A percentile compares a stretch with the other conserved stretches of the same genome.
phyloP scores from a whole-genome alignment of 2,888 invertebrate species.

The Rotaria magnacalcarata region DNA sequence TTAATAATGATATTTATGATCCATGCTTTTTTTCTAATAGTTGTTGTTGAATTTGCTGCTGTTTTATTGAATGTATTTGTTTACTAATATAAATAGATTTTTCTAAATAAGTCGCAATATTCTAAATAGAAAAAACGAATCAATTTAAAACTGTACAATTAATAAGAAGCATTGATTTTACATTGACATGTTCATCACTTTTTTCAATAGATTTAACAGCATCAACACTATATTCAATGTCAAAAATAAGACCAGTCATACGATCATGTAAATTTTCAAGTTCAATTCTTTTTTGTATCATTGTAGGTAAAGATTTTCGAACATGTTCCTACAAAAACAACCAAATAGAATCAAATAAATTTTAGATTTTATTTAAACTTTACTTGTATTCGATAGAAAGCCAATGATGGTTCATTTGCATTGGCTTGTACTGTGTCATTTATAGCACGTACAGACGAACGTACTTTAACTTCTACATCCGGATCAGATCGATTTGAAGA shows the following conservation, averaged over 20 bases:
- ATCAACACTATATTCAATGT: slow-evolving; percentile 43
- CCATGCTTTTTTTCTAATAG: background rate
- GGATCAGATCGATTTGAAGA: background rate
- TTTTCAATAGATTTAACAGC: slow-evolving; percentile 37
- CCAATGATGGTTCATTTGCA: slow-evolving; percentile 45
- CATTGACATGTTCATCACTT: slow-evolving; percentile 34
- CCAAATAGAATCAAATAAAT: background rate
- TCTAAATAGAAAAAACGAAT: background rate
- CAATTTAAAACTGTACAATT: too few relatives aligned
- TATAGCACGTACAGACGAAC: background rate
- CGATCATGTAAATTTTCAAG: background rate
- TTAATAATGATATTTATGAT: background rate
- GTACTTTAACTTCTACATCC: slow-evolving; percentile 41
- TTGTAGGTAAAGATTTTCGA: slow-evolving; percentile 27
- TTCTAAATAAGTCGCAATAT: slow-evolving; percentile 9
- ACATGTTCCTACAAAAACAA: slow-evolving; percentile 42
- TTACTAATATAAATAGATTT: slow-evolving; percentile 9
- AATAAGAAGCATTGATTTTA: background rate
- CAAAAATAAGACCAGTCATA: slow-evolving; percentile 38
- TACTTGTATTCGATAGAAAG: slow-evolving; percentile 44
- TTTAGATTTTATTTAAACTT: background rate
- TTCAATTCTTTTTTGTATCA: slow-evolving; percentile 32
- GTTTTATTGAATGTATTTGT: background rate
- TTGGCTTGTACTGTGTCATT: slow-evolving; percentile 37
- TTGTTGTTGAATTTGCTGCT: slow-evolving; percentile 12